phyloP scores from a whole-genome alignment of 1,140 invertebrate genomes.

The Cryptotermes secundus region DNA sequence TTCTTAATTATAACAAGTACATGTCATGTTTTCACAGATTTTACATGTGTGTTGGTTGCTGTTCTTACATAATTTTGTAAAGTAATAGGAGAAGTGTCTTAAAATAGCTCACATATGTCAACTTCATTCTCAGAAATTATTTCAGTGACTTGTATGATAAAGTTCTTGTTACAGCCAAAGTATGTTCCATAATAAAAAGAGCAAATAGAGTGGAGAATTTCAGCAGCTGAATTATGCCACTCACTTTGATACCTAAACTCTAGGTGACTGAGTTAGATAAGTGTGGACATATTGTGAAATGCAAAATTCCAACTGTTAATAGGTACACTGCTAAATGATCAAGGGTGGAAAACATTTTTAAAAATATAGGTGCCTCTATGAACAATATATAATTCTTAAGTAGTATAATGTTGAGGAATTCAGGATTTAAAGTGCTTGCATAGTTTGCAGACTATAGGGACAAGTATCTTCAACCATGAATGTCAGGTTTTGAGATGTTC shows the following conservation, averaged over 20 bases:
- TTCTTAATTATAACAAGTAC: not conserved
- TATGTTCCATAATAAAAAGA: too few species aligned
- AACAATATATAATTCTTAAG: not conserved
- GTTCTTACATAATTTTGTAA: too few species aligned
- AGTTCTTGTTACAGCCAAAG: too few species aligned
- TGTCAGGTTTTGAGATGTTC: too few species aligned
- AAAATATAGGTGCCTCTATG: not conserved
- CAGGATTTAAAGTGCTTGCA: too few species aligned
- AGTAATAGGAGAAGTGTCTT: too few species aligned
- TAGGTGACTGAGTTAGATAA: not conserved
- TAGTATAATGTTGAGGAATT: too few species aligned
- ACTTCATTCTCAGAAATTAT: too few species aligned
- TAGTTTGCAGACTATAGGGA: too few species aligned
- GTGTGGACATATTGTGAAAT: not conserved
- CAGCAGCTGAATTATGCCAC: conserved; percentile 10
- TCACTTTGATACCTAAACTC: not conserved
- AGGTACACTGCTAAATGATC: not conserved
- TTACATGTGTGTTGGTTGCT: not conserved
- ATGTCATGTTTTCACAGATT: not conserved
- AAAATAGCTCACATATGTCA: too few species aligned
- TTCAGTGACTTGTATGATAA: too few species aligned
- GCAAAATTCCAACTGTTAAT: not conserved
- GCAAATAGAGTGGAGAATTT: not conserved
- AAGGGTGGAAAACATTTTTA: not conserved
- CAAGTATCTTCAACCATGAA: too few species aligned